phyloP scores from a whole-genome alignment of 1,140 invertebrate genomes.

The Vanessa atalanta region DNA sequence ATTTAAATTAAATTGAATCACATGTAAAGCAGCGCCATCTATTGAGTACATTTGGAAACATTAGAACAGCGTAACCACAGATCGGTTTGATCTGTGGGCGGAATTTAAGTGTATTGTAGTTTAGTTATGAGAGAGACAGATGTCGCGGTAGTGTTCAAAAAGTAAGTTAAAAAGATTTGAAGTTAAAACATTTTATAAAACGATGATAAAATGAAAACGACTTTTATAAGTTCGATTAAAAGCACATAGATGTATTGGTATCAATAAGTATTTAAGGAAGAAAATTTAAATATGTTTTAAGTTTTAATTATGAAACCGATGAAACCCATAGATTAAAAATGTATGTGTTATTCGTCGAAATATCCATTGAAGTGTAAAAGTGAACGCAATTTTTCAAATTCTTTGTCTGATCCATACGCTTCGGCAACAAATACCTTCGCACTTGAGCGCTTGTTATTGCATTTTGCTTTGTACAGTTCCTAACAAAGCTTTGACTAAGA shows the following conservation, averaged over 20 bases:
- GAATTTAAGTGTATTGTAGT: background rate
- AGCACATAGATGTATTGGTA: no score
- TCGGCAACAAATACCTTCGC: slow-evolving; percentile 15
- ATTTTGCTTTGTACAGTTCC: slow-evolving; percentile 12
- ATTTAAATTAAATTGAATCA: background rate
- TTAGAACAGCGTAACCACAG: background rate
- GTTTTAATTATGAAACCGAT: no score
- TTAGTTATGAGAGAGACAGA: background rate
- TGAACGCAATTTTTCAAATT: slow-evolving; percentile 17
- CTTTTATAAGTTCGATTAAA: no score
- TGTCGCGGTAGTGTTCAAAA: background rate
- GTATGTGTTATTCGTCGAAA: background rate
- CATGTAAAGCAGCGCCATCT: background rate
- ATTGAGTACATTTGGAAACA: background rate
- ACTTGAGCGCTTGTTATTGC: slow-evolving; percentile 23
- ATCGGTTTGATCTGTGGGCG: background rate
- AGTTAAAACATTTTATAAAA: no score
- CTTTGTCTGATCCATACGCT: background rate
- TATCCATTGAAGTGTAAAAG: background rate
- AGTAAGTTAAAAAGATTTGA: no score
- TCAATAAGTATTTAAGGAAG: no score
- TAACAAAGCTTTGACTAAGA: slow-evolving; percentile 8
- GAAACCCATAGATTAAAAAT: no score
- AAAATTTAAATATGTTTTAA: no score
- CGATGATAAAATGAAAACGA: no score